Evolutionary conservation across 1,140 invertebrate genomes (phyloP), one percentile per base, ranked within the genome.

Genomic region (Lepidostoma basale): DNA sequence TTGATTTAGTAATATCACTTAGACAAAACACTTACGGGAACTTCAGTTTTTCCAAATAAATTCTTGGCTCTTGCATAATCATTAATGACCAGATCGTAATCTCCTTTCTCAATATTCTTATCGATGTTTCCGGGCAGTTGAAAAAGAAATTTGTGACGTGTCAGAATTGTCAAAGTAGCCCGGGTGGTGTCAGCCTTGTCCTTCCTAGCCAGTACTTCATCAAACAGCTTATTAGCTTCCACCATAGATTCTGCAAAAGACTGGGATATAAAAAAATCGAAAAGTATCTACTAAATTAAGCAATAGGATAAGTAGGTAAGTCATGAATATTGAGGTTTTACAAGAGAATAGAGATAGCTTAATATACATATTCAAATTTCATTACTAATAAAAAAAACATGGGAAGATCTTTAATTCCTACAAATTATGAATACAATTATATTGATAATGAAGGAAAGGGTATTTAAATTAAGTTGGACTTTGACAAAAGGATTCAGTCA

Each of bases 21-120:
- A 42, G 65, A 28, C 22, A 28, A 70, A 12, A 85, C 79, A 85
- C 85, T 85, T 83, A 88, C 89, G 80, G 87, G 87, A 3, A 98
- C 89, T 78, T 99, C 95, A 25, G 94, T 97, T 79, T 97, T 95
- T 69, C 94, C 92, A 85, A 98, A 99, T 9, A 99, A 84, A 77
- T 97, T 96, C 76, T 96, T 97, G 3, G 96, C 97, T 75, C 97
- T 86, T 0, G 94, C 91, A 78, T 98, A 99, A 80, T 99, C 98
- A 78, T 98, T 99, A 58, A 99, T 97, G 18, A 99, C 94, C 20
- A 97, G 87, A 79, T 98, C 96, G 78, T 97, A 99, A 76, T 99
- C 97, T 47, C 94, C 95, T 76, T 93, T 92, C 73, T 92, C 87
- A 67, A 99, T 96, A 74, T 97, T 97, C 63, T 90, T 90, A 72